Conservation (phyloP, 1,140 invertebrate genomes). For the Thaumatotibia leucotreta region DNA sequence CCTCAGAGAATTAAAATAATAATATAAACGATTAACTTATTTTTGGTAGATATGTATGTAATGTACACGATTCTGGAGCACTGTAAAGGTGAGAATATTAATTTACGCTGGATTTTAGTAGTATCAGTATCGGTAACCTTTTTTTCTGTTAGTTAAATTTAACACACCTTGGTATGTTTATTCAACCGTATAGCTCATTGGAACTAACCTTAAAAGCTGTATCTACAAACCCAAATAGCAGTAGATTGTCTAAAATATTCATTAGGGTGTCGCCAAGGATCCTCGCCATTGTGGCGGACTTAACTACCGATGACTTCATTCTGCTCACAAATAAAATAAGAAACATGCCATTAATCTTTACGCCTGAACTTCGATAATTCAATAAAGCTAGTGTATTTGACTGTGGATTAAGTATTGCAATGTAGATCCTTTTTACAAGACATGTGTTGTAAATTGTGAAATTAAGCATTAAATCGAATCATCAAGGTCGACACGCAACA, state of each 20-base stretch:
- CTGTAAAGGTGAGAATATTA: not conserved
- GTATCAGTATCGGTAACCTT: not conserved
- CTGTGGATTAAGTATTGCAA: not conserved
- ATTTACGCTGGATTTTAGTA: too few relatives aligned
- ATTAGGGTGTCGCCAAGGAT: slow-evolving; percentile 12
- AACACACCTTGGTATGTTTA: not conserved
- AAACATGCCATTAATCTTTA: slow-evolving; percentile 7
- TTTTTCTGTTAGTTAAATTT: not conserved
- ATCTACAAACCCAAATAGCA: not conserved
- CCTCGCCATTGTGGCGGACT: slow-evolving; percentile 1
- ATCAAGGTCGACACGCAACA: slow-evolving; percentile 2
- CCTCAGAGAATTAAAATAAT: too few relatives aligned
- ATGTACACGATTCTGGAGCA: not conserved
- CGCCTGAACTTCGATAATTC: not conserved
- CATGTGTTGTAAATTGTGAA: not conserved
- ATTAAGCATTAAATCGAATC: not conserved
- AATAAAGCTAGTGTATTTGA: not conserved
- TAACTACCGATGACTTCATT: slow-evolving; percentile 2
- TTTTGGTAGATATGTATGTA: too few relatives aligned
- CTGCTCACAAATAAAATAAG: slow-evolving; percentile 1
- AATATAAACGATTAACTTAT: too few relatives aligned
- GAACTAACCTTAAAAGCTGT: not conserved
- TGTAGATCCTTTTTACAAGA: not conserved
- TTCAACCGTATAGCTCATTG: not conserved
- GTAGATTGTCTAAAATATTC: slow-evolving; percentile 6